A percentile compares a stretch with the other conserved stretches of the same genome.
These are phyloP conservation scores for cattle (Bos taurus) DNA, from an alignment of 2,113 vertebrate species.

Conservation along the genomic window ARS-UCD2.0 NC_037328.1:59108001-59108500, in stretches of 20 bases:
- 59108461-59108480: constrained; percentile 53
- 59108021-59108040: constrained; percentile 63
- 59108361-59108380: constrained; percentile 1
- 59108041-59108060: constrained; percentile 63
- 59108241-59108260: constrained; percentile 56
- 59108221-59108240: constrained; percentile 67
- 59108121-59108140: constrained; percentile 72
- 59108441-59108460: background rate
- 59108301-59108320: constrained; percentile 42
- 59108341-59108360: constrained; percentile 62
- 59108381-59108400: background rate
- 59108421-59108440: background rate
- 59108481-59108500: background rate
- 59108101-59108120: constrained; percentile 40
- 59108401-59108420: background rate
- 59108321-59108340: constrained; percentile 17
- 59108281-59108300: constrained; percentile 43
- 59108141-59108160: constrained; percentile 74
- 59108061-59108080: constrained; percentile 69
- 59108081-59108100: constrained; percentile 67
- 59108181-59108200: constrained; percentile 68
- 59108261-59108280: constrained; percentile 73
- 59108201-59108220: constrained; percentile 78
- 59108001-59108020: constrained; percentile 66
- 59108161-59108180: constrained; percentile 65